phyloP scores from a whole-genome alignment of 2,797 vertebrate genomes.

The Phoeniculus purpureus region DNA sequence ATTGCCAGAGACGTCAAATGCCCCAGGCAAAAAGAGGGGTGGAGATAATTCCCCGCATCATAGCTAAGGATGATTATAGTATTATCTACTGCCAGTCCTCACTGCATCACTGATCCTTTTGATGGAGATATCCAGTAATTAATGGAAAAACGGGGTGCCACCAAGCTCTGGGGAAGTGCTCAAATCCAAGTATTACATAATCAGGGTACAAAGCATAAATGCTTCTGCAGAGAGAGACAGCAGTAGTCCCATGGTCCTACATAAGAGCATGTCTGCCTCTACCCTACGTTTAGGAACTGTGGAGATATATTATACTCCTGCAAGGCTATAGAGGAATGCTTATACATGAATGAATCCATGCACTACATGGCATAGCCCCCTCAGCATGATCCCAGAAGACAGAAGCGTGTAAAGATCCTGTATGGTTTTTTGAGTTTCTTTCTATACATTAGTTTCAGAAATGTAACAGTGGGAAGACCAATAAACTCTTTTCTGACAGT shows the following conservation, averaged over 20 bases:
- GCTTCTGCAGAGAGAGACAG: not conserved
- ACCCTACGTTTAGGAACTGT: not conserved
- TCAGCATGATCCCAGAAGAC: not conserved
- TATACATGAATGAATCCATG: not conserved
- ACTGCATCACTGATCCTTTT: not conserved
- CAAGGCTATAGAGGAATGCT: not conserved
- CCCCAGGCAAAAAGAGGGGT: not conserved
- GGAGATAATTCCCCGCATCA: not conserved
- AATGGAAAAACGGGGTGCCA: not conserved
- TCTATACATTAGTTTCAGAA: not conserved
- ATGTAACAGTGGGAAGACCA: not conserved
- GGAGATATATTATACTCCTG: not conserved
- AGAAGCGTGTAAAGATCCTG: not conserved
- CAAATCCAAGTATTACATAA: not conserved
- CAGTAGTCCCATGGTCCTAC: not conserved
- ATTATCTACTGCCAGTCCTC: not conserved
- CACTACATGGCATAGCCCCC: not conserved
- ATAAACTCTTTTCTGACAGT: not conserved
- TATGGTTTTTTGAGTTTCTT: not conserved
- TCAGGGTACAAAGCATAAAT: not conserved
- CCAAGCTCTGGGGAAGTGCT: not conserved
- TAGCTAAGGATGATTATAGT: not conserved
- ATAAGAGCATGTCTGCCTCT: not conserved
- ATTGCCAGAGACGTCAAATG: not conserved
- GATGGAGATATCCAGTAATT: not conserved